Evolutionary conservation across 2,888 invertebrate species (phyloP).

Genomic region (Pseudococcus jackbeardsleyi): DNA sequence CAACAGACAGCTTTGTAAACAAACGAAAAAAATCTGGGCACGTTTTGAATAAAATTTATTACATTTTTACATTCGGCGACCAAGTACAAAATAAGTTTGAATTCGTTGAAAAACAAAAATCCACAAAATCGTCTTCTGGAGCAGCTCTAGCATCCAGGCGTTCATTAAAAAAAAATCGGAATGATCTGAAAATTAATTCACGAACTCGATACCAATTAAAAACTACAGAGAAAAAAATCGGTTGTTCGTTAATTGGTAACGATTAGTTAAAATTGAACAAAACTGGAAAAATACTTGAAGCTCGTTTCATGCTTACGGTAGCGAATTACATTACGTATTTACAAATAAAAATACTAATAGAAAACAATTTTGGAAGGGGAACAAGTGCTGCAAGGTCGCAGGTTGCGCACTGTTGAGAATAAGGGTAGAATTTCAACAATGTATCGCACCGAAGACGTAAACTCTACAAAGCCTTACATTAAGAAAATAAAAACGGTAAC

Average conservation of each 20-base stretch:
- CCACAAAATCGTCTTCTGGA: background rate
- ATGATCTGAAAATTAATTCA: background rate
- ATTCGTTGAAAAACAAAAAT: slow-evolving; percentile 25
- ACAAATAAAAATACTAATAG: background rate
- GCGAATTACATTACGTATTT: background rate
- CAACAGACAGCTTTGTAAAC: background rate
- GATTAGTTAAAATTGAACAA: background rate
- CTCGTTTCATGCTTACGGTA: background rate
- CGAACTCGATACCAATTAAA: background rate
- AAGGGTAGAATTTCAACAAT: background rate
- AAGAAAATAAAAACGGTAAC: slow-evolving; percentile 43
- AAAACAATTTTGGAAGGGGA: background rate
- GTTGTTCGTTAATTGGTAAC: background rate
- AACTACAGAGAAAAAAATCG: background rate
- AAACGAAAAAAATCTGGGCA: background rate
- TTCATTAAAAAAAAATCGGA: slow-evolving; percentile 1
- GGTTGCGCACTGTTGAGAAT: background rate
- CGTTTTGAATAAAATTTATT: slow-evolving; percentile 38
- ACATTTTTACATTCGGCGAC: slow-evolving; percentile 44
- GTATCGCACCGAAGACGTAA: slow-evolving; percentile 27
- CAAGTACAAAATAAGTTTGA: slow-evolving; percentile 21
- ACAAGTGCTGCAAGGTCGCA: background rate
- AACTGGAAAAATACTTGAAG: background rate
- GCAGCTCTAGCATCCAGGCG: background rate
- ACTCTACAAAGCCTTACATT: background rate